A percentile compares a stretch with the other conserved stretches of the same genome.
Conservation (phyloP, 2,797 vertebrate species). For the Synanceia verrucosa region DNA sequence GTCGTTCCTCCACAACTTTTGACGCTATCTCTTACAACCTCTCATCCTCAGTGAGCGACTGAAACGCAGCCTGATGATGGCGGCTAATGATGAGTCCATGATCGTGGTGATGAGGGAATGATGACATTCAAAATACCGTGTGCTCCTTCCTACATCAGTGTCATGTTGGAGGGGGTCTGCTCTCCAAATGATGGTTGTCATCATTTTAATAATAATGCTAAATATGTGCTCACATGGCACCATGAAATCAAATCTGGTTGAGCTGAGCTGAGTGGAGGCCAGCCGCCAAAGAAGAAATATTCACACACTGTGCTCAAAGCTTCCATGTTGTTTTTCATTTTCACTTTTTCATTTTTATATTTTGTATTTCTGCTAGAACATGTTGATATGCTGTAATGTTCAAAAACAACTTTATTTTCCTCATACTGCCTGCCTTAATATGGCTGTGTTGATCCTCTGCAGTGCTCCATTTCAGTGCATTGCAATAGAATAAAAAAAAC, state of each 20-base stretch:
- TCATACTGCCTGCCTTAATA: too few species aligned
- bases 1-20: conserved; percentile 1
- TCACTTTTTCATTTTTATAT: too few species aligned
- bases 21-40: conserved; percentile 33
- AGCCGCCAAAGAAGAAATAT: not conserved
- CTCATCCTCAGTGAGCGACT: conserved; percentile 1
- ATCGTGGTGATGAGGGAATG: conserved; percentile 5
- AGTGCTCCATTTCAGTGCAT: too few species aligned
- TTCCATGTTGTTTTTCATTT: too few species aligned
- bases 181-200: not conserved
- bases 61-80: conserved; percentile 17
- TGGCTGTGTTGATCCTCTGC: too few species aligned
- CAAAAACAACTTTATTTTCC: too few species aligned
- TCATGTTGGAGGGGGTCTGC: not conserved
- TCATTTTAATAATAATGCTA: not conserved
- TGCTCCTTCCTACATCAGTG: not conserved
- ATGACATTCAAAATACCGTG: not conserved
- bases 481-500: too few species aligned
- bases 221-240: accelerated
- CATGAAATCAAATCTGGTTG: not conserved
- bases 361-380: too few species aligned
- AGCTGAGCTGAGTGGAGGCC: not conserved
- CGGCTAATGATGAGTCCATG: not conserved
- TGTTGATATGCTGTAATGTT: too few species aligned
- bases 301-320: not conserved